Conservation (phyloP, 2,797 vertebrate species). For the Coluber constrictor region DNA sequence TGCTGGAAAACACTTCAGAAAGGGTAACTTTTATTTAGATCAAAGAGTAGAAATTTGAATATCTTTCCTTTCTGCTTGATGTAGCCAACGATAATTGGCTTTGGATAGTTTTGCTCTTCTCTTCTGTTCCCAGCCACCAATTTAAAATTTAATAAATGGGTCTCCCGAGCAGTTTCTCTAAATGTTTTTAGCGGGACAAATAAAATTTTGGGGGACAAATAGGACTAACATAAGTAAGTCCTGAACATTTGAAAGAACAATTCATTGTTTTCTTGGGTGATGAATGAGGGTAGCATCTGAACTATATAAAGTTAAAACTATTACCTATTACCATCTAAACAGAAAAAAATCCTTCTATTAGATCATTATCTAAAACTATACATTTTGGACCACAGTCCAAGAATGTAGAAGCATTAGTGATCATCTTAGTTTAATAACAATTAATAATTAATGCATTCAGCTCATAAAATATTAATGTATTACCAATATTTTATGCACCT, state of each 20-base stretch:
- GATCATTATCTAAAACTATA: neutral
- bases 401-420: neutral
- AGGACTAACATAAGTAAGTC: neutral
- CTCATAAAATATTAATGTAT: neutral
- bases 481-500: neutral
- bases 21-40: conserved; percentile 27
- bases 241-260: neutral
- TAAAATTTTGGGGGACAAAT: neutral
- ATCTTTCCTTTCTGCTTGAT: neutral
- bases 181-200: neutral
- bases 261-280: neutral
- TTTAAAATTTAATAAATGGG: neutral
- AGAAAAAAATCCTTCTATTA: neutral
- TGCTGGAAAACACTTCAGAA: conserved; percentile 21
- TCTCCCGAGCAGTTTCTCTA: too few relatives aligned
- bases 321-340: neutral
- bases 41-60: neutral
- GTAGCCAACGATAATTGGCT: neutral
- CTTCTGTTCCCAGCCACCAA: neutral
- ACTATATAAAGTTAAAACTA: neutral
- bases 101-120: too few relatives aligned
- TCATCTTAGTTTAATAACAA: neutral
- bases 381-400: neutral
- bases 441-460: neutral
- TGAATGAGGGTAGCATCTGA: neutral